These are phyloP conservation scores for Polia nebulosa DNA, from an alignment of 2,888 invertebrate species.

Conservation along the genomic window DNA sequence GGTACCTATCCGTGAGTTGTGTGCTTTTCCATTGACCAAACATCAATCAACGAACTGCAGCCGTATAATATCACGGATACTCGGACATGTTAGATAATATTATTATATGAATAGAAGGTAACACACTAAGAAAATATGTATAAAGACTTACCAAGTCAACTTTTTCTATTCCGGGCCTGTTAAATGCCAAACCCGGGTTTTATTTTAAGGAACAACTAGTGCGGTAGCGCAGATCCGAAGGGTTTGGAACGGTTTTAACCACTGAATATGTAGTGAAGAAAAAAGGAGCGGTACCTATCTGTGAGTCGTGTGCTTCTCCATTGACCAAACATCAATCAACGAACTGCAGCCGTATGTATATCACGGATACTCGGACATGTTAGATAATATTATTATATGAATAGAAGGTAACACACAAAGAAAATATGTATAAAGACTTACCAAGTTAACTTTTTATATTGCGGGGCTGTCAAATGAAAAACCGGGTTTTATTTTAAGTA, in stretches of 20 bases:
- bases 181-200: conserved; percentile 8
- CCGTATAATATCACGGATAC: no score
- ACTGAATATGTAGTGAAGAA: neutral
- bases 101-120: conserved; percentile 19
- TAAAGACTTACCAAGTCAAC: conserved; percentile 23
- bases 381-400: no score
- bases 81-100: no score
- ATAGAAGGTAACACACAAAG: conserved; percentile 17
- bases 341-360: no score
- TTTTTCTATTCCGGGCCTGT: conserved; percentile 2
- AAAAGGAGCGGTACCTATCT: neutral
- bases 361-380: no score
- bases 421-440: conserved; percentile 36
- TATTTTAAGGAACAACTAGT: conserved; percentile 16
- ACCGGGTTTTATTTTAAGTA: conserved; percentile 18
- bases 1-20: neutral
- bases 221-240: neutral
- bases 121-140: conserved; percentile 17
- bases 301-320: no score
- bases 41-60: no score
- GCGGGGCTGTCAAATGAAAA: conserved; percentile 7
- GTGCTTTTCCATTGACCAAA: no score
- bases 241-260: conserved; percentile 7
- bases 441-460: conserved; percentile 1
- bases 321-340: no score